Conservation (phyloP, 2,113 vertebrate genomes). For the Burhinus bistriatus region DNA sequence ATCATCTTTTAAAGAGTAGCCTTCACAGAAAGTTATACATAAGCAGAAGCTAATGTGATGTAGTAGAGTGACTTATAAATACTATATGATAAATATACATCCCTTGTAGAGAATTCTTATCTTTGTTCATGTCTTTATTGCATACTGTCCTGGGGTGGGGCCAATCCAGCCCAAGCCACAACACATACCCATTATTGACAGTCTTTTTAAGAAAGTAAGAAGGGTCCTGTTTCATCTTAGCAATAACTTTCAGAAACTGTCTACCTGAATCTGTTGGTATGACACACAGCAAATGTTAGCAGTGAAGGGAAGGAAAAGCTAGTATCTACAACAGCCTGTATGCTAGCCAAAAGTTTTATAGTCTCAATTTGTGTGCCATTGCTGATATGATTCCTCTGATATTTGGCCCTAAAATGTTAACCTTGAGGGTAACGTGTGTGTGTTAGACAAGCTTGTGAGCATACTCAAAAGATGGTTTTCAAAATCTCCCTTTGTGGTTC, state of each 20-base stretch:
- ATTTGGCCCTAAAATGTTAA: background rate
- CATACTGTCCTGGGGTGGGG: background rate
- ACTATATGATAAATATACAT: background rate
- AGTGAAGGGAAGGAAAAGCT: background rate
- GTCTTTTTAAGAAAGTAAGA: background rate
- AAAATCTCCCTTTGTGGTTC: background rate
- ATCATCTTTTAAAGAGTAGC: background rate
- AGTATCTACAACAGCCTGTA: background rate
- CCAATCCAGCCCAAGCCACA: no score
- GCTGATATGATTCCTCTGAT: background rate
- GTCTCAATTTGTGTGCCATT: background rate
- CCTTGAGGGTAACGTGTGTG: background rate
- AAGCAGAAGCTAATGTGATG: background rate
- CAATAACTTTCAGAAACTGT: background rate
- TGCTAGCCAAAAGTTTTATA: background rate
- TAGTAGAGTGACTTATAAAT: background rate
- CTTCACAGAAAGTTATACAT: background rate
- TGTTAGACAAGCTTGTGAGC: background rate
- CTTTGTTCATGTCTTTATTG: background rate
- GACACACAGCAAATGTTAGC: background rate
- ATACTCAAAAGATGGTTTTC: background rate
- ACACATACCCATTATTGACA: background rate
- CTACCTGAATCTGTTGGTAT: background rate
- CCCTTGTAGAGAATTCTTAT: background rate
- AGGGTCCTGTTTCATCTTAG: background rate